Evolutionary conservation across 2,797 vertebrate genomes (phyloP), one percentile per base, ranked within the genome.

Genomic region (Chiloscyllium punctatum): DNA sequence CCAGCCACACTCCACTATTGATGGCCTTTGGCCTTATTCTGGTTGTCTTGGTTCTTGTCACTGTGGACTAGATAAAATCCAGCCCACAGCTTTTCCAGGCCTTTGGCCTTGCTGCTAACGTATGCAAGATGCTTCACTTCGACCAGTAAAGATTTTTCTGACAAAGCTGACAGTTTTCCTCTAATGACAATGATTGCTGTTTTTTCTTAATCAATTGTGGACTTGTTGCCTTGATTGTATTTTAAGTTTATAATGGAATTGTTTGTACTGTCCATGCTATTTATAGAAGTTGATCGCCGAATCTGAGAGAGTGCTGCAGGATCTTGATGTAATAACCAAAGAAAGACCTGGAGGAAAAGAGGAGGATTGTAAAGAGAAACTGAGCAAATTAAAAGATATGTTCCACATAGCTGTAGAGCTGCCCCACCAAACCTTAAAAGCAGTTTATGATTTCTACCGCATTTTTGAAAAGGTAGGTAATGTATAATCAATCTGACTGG

Each of bases 301-400:
- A 77, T 97, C 97, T 33, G 97, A 98, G 11, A 96, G 97, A 0
- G 96, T 98, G 95, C 96, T 97, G 95, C 97, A 97, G 96, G 96
- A 96, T 0, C 69, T 97, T 0, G 96, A 95, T 0, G 97, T 98
- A 96, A 66, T 96, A 68, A 69, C 72, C 27, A 94, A 94, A n/a
- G 18, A 72, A 27, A 51, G 33, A 88, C 21, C 23, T 53, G 33
- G 66, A 48, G 53, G 53, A 42, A 57, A 30, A 90, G 94, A 84
- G 25, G 97, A 97, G 95, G 72, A 21, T 66, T 98, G 97, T 97
- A 96, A 96, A 27, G 95, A 95, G 53, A 97, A 97, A 25, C 96
- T 98, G 96, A 96, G 97, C 95, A 96, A 95, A 53, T 96, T 97
- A 66, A 98, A 97, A 95, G 96, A 97, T 4, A 96, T 96, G 18